phyloP scores from a whole-genome alignment of 2,888 invertebrate species.

The Galerucella calmariensis region DNA sequence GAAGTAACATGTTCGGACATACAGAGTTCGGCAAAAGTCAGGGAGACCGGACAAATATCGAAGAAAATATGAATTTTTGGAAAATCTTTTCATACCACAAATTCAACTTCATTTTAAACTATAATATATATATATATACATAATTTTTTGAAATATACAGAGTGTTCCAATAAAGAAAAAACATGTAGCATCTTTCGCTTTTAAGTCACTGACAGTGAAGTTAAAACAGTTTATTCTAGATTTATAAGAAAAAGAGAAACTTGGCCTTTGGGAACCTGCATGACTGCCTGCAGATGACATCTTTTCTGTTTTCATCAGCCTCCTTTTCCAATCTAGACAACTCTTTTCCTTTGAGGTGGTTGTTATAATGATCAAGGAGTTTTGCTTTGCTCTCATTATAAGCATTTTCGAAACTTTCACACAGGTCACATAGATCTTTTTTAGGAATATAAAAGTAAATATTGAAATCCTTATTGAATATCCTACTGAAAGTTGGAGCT shows the following conservation, averaged over 20 bases:
- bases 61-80: too few species aligned
- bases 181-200: not conserved
- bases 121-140: too few species aligned
- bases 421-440: constrained; percentile 36
- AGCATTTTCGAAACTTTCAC: constrained; percentile 29
- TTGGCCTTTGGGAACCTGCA: constrained; percentile 19
- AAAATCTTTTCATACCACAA: too few species aligned
- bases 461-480: constrained; percentile 35
- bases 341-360: constrained; percentile 27
- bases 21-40: too few species aligned
- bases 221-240: constrained; percentile 15
- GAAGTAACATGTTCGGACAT: too few species aligned
- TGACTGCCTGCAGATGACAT: constrained; percentile 15
- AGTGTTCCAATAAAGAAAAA: too few species aligned
- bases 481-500: constrained; percentile 15
- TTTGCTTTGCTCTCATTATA: constrained; percentile 17
- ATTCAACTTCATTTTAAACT: too few species aligned
- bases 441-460: constrained; percentile 37
- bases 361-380: constrained; percentile 16
- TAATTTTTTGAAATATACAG: too few species aligned
- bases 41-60: too few species aligned
- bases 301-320: constrained; percentile 19
- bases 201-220: constrained; percentile 25
- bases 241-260: constrained; percentile 25
- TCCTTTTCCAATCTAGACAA: constrained; percentile 24